A percentile compares a stretch with the other conserved stretches of the same genome.
phyloP scores from a whole-genome alignment of 2,888 invertebrate genomes.

The Biston stratarius region DNA sequence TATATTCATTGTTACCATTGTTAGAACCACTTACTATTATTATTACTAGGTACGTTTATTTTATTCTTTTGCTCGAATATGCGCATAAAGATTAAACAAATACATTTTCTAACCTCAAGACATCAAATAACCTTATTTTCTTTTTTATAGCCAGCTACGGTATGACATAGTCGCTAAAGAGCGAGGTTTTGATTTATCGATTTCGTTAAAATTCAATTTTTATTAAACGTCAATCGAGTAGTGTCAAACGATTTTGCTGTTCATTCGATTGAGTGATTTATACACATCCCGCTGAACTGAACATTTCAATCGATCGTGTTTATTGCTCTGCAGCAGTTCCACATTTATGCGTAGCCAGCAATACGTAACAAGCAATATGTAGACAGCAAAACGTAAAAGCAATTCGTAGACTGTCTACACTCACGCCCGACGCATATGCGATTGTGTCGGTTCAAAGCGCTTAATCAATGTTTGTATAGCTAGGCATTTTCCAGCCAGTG shows the following conservation, averaged over 20 bases:
- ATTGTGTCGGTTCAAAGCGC: constrained; percentile 33
- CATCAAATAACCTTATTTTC: neutral
- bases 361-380: constrained; percentile 11
- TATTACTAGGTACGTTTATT: no score
- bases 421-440: constrained; percentile 22
- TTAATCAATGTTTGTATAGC: constrained; percentile 29
- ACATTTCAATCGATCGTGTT: constrained; percentile 35
- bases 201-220: constrained; percentile 15
- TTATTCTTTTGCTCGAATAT: no score
- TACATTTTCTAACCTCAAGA: neutral
- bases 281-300: constrained; percentile 27
- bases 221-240: constrained; percentile 15
- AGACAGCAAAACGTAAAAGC: constrained; percentile 14
- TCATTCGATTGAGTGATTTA: constrained; percentile 37
- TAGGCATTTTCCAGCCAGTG: constrained; percentile 10
- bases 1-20: no score
- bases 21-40: no score
- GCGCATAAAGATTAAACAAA: no score
- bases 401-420: constrained; percentile 25
- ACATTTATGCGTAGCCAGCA: constrained; percentile 16
- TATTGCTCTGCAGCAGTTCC: constrained; percentile 37
- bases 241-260: constrained; percentile 17
- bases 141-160: neutral
- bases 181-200: neutral
- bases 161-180: neutral